These are phyloP conservation scores for Carposina sasakii DNA, from an alignment of 1,140 invertebrate species.

Conservation along the genomic window DNA sequence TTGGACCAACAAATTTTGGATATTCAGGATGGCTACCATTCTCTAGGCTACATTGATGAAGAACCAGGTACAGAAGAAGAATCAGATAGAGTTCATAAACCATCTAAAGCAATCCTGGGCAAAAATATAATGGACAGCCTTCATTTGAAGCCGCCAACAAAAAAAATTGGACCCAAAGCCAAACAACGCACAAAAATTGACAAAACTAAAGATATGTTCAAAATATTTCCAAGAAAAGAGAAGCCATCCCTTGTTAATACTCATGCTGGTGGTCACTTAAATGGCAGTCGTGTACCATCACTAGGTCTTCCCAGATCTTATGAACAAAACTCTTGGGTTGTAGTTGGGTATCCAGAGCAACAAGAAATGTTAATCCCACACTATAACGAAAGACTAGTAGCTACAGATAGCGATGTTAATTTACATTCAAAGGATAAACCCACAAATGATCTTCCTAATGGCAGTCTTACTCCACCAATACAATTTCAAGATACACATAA, in stretches of 20 bases:
- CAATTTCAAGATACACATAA: slow-evolving; percentile 62
- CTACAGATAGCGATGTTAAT: slow-evolving; percentile 35
- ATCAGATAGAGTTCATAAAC: slow-evolving; percentile 51
- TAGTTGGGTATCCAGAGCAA: slow-evolving; percentile 56
- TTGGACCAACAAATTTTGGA: slow-evolving; percentile 68
- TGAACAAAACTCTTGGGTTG: slow-evolving; percentile 59
- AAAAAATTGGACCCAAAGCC: slow-evolving; percentile 59
- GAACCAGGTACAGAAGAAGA: slow-evolving; percentile 36
- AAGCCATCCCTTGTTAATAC: slow-evolving; percentile 42
- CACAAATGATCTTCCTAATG: slow-evolving; percentile 42
- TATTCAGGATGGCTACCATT: slow-evolving; percentile 65
- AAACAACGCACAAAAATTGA: slow-evolving; percentile 55
- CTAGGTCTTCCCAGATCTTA: slow-evolving; percentile 54
- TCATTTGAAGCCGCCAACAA: slow-evolving; percentile 58
- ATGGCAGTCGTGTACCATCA: slow-evolving; percentile 60
- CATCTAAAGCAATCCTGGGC: slow-evolving; percentile 54
- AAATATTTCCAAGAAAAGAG: slow-evolving; percentile 55
- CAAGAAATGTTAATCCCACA: slow-evolving; percentile 58
- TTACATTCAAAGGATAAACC: slow-evolving; percentile 41
- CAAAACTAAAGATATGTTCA: slow-evolving; percentile 52
- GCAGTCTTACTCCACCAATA: slow-evolving; percentile 57
- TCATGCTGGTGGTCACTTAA: slow-evolving; percentile 51
- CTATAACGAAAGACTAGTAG: slow-evolving; percentile 57
- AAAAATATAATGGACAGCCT: slow-evolving; percentile 70
- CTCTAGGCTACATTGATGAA: slow-evolving; percentile 66